Conservation (phyloP, 2,888 invertebrate genomes). For the Sisyra nigra region DNA sequence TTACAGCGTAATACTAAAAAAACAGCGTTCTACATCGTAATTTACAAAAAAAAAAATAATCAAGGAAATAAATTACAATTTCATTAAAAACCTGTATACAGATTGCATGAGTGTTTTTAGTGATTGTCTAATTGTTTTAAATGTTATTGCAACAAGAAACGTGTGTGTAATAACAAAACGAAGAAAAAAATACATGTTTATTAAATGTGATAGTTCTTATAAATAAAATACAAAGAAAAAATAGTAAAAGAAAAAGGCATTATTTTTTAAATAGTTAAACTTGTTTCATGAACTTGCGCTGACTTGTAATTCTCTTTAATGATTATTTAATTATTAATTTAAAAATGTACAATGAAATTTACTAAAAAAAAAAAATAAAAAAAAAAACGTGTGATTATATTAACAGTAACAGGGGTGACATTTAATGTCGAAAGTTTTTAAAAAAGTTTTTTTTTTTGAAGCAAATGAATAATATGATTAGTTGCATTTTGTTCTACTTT, state of each 20-base stretch:
- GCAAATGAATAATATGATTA: neutral
- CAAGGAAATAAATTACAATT: too few species aligned
- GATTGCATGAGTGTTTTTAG: neutral
- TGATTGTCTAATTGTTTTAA: neutral
- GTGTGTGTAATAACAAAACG: too few species aligned
- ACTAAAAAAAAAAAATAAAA: neutral
- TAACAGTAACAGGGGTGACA: constrained; percentile 3
- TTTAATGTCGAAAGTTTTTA: constrained; percentile 2
- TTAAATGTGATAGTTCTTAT: neutral
- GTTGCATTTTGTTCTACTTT: neutral
- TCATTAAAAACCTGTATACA: too few species aligned
- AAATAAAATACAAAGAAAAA: too few species aligned
- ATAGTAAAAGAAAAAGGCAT: too few species aligned
- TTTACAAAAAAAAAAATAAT: too few species aligned
- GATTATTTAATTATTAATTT: neutral
- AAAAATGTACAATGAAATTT: neutral
- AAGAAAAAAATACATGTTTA: too few species aligned
- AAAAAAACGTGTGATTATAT: neutral
- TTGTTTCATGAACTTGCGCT: constrained; percentile 8
- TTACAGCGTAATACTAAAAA: too few species aligned
- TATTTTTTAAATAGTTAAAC: neutral
- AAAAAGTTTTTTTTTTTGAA: constrained; percentile 1
- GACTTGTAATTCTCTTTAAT: neutral
- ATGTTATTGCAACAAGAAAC: neutral
- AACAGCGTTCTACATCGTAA: too few species aligned